Conservation (phyloP, 1,140 invertebrate genomes). For the Teleogryllus occipitalis region DNA sequence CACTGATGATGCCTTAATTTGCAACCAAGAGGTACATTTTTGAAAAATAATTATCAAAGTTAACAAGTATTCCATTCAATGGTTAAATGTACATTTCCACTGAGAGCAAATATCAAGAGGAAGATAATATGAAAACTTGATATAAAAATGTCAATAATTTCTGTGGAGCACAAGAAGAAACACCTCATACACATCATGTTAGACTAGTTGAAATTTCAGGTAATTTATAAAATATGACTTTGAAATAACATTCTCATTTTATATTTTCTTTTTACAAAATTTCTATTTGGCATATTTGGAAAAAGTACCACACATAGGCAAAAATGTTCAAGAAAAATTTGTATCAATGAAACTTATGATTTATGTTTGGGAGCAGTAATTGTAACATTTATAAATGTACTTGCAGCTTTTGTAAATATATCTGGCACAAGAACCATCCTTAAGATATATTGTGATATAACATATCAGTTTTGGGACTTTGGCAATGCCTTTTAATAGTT, state of each 20-base stretch:
- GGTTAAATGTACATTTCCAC: background rate
- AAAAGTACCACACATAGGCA: background rate
- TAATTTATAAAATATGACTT: constrained; percentile 6
- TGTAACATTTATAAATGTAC: background rate
- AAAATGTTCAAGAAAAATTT: background rate
- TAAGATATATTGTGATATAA: background rate
- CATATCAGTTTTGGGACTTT: background rate
- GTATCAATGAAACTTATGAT: background rate
- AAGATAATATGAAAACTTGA: background rate
- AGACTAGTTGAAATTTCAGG: background rate
- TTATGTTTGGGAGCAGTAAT: background rate
- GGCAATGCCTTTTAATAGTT: background rate
- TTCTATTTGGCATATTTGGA: background rate
- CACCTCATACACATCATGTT: background rate
- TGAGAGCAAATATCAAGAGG: background rate
- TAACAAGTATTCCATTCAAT: constrained; percentile 1
- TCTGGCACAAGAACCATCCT: background rate
- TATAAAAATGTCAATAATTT: constrained; percentile 2
- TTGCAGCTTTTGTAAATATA: background rate
- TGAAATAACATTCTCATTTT: constrained; percentile 2
- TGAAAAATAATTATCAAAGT: constrained; percentile 6
- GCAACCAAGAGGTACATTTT: constrained; percentile 1
- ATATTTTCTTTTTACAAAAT: constrained; percentile 2
- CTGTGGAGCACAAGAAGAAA: constrained; percentile 3
- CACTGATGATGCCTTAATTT: constrained; percentile 1